These are phyloP conservation scores for Dascillus cervinus DNA, from an alignment of 2,888 invertebrate species.

Conservation along the genomic window DNA sequence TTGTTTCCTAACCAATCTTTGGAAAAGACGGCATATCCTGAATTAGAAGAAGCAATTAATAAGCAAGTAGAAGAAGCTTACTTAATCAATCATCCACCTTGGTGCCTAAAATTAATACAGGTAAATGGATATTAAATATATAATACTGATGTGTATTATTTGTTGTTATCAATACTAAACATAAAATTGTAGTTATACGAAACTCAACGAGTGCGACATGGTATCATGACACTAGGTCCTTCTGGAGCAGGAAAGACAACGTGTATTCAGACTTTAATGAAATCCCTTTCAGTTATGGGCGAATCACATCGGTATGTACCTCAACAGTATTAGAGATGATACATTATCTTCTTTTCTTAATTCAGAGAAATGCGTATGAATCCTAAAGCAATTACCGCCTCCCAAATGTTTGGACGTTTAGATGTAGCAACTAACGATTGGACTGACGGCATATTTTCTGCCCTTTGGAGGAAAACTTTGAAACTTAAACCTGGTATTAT, in stretches of 20 bases:
- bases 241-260: constrained; percentile 93
- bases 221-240: constrained; percentile 93
- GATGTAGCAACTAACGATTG: constrained; percentile 98
- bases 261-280: constrained; percentile 86
- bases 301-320: constrained; percentile 62
- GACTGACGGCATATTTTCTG: constrained; percentile 97
- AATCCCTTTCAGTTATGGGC: constrained; percentile 78
- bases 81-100: constrained; percentile 86
- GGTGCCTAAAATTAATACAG: constrained; percentile 91
- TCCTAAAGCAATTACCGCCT: constrained; percentile 93
- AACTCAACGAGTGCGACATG: constrained; percentile 90
- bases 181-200: constrained; percentile 75
- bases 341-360: constrained; percentile 3
- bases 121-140: no score
- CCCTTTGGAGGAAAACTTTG: constrained; percentile 90
- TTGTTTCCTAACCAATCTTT: constrained; percentile 90
- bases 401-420: constrained; percentile 94
- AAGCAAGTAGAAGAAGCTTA: constrained; percentile 74
- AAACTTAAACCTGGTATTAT: constrained; percentile 66
- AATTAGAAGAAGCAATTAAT: constrained; percentile 81
- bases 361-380: constrained; percentile 92
- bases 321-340: constrained; percentile 1
- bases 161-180: no score
- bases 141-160: no score
- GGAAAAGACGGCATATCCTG: constrained; percentile 85